Evolutionary conservation across 2,888 invertebrate genomes (phyloP).

Genomic region (Artemia sp.): DNA sequence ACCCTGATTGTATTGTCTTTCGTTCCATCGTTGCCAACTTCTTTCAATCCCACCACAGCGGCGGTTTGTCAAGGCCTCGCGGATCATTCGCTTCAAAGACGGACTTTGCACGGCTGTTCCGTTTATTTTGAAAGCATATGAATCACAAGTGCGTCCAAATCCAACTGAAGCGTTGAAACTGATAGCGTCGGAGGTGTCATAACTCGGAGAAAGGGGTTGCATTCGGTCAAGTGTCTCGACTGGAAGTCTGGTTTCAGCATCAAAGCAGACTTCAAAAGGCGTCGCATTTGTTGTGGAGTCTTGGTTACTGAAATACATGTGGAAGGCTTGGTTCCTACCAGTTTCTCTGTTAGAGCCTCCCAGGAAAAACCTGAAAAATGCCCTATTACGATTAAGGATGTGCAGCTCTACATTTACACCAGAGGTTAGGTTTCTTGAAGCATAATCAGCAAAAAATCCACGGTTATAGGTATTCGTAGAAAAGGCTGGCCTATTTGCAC

Average conservation of each 20-base stretch:
- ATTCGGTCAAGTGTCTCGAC: neutral
- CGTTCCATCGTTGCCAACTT: conserved; percentile 15
- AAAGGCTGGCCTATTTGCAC: neutral
- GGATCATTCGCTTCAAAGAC: neutral
- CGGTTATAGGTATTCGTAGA: conserved; percentile 5
- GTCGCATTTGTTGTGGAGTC: neutral
- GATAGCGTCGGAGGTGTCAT: neutral
- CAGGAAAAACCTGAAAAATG: neutral
- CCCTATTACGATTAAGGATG: neutral
- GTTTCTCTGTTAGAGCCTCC: neutral
- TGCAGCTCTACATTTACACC: neutral
- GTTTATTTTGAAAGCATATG: neutral
- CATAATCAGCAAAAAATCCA: neutral
- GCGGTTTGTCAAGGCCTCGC: neutral
- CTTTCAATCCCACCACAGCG: neutral
- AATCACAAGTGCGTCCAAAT: conserved; percentile 5
- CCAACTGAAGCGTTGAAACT: neutral
- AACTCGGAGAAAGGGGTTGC: neutral
- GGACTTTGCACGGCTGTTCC: conserved; percentile 13
- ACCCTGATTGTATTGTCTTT: neutral
- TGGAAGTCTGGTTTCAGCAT: conserved; percentile 7
- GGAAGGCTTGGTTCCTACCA: neutral
- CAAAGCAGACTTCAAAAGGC: neutral
- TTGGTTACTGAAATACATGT: neutral
- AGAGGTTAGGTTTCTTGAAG: neutral